phyloP scores from a whole-genome alignment of 30 jellyfish, hydroid and myxozoan genomes.

The Turritopsis rubra region DNA sequence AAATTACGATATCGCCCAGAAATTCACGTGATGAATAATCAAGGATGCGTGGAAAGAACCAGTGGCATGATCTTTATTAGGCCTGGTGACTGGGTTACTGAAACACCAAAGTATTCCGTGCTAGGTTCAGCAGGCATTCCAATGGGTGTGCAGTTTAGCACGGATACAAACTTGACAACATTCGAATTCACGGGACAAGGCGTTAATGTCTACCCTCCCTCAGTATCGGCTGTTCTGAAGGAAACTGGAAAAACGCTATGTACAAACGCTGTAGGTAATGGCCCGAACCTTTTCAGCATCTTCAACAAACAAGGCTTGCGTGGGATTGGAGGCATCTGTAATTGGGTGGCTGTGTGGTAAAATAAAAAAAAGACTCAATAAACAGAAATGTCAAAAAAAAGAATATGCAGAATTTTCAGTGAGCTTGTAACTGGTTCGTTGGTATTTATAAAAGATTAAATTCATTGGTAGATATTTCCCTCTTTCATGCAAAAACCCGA shows the following conservation, averaged over 20 bases:
- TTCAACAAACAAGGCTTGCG: constrained; percentile 16
- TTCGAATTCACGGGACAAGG: constrained; percentile 17
- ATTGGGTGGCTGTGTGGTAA: constrained; percentile 36
- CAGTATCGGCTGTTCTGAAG: constrained; percentile 14
- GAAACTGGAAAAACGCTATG: constrained; percentile 5
- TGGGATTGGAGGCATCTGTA: constrained; percentile 31
- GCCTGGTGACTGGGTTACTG: constrained; percentile 26
- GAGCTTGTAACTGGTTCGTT: too few relatives aligned
- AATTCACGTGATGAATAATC: constrained; percentile 15
- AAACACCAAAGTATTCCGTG: not conserved
- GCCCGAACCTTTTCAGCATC: constrained; percentile 17
- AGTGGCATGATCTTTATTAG: constrained; percentile 28
- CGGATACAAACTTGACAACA: constrained; percentile 8
- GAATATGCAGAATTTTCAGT: too few relatives aligned
- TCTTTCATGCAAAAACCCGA: too few relatives aligned
- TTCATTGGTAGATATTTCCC: too few relatives aligned
- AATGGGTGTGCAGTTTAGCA: constrained; percentile 6
- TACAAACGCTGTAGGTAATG: constrained; percentile 23
- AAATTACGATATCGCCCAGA: constrained; percentile 27
- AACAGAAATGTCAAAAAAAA: too few relatives aligned
- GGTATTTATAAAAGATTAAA: too few relatives aligned
- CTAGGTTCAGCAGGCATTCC: constrained; percentile 15
- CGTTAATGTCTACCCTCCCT: constrained; percentile 15
- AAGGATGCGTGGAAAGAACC: constrained; percentile 30
- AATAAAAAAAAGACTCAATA: too few relatives aligned